These are phyloP conservation scores for Protodeltote pygarga DNA, from an alignment of 2,888 invertebrate species.

Conservation along the genomic window DNA sequence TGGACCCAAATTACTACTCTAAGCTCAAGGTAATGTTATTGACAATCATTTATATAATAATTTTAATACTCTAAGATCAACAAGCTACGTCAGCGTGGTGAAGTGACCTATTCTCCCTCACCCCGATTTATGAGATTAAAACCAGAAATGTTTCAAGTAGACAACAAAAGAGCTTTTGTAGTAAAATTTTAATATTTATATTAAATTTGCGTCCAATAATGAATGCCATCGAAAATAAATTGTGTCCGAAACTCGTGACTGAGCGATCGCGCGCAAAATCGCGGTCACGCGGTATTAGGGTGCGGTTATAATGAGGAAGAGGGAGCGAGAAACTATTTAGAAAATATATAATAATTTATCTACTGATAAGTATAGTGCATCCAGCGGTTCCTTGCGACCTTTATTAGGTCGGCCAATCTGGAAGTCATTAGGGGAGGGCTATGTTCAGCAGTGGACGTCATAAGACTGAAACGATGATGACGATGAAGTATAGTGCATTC, in stretches of 20 bases:
- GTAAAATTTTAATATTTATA: conserved; percentile 15
- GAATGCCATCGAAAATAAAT: conserved; percentile 53
- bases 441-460: no score
- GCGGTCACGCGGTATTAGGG: conserved; percentile 58
- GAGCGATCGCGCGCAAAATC: conserved; percentile 55
- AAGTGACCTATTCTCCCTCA: background rate
- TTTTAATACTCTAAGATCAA: no score
- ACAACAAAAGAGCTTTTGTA: conserved; percentile 4
- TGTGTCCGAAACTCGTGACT: conserved; percentile 60
- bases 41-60: no score
- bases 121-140: background rate
- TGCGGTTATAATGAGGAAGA: conserved; percentile 3
- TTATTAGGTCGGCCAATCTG: no score
- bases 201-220: conserved; percentile 43
- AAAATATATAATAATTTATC: background rate
- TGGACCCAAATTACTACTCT: no score
- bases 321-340: conserved; percentile 14
- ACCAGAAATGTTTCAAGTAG: background rate
- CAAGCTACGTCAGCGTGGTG: no score
- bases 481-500: no score
- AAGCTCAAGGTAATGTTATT: no score
- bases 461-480: no score
- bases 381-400: no score
- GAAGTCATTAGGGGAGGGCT: no score
- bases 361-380: no score